Conservation (phyloP, 92 coral and sea anemone genomes). For the Muricea muricata region DNA sequence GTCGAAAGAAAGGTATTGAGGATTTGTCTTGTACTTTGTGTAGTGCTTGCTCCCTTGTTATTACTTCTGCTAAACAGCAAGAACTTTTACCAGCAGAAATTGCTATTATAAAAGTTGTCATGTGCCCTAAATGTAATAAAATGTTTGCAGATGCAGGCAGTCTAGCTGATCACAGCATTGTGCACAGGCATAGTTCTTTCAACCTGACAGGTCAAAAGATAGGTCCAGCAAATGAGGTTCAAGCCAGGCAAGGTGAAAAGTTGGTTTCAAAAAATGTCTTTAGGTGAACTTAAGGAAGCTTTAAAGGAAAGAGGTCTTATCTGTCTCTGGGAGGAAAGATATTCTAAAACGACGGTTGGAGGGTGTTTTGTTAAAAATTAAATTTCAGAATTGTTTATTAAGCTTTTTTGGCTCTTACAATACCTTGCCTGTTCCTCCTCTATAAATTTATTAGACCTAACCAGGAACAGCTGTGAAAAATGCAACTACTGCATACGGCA, state of each 20-base stretch:
- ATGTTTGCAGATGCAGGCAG: not conserved
- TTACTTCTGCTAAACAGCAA: not conserved
- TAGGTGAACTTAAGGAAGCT: not conserved
- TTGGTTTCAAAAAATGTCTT: not conserved
- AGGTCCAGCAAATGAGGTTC: no score
- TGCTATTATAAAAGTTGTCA: not conserved
- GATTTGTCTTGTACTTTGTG: not conserved
- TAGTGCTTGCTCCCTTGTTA: not conserved
- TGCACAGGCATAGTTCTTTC: not conserved
- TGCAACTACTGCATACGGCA: no score
- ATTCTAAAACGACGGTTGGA: no score
- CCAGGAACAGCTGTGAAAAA: no score
- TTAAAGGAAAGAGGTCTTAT: not conserved
- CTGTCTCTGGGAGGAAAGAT: no score
- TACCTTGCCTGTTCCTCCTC: no score
- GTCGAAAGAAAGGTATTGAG: slow-evolving; percentile 46
- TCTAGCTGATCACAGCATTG: not conserved
- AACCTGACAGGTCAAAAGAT: not conserved
- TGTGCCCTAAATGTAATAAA: not conserved
- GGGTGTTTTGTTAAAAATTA: no score
- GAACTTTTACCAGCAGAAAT: not conserved
- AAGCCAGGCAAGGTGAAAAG: no score
- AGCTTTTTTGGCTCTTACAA: no score
- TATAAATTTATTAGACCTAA: no score
- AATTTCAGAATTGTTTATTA: no score